Percentiles rank a stretch among this genome's conserved stretches.
Conservation (phyloP, 2,113 vertebrate genomes). For the Tachysurus fulvidraco region DNA sequence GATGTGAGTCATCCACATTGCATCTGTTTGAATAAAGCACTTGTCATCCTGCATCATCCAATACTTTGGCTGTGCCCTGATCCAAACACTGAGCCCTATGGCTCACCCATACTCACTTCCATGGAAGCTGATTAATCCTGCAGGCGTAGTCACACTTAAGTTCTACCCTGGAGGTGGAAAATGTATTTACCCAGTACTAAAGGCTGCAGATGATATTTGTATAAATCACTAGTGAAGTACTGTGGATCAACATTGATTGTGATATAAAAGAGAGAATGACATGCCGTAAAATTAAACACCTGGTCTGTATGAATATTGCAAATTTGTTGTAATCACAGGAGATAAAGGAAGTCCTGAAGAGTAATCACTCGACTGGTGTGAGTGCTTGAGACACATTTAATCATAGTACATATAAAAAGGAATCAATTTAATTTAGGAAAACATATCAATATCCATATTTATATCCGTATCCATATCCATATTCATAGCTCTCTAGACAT, state of each 20-base stretch:
- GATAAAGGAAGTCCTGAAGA: not conserved
- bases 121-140: conserved; percentile 22
- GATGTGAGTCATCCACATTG: conserved; percentile 40
- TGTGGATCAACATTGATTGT: not conserved
- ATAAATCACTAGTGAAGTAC: conserved; percentile 6
- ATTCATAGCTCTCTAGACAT: not conserved
- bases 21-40: conserved; percentile 40
- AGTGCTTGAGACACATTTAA: not conserved
- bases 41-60: not conserved
- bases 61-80: conserved; percentile 7
- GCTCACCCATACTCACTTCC: conserved; percentile 18
- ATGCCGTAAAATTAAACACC: not conserved
- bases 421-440: not conserved
- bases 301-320: conserved; percentile 13
- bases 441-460: not conserved
- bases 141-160: conserved; percentile 11
- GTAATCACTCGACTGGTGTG: not conserved
- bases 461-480: not conserved
- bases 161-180: conserved; percentile 1
- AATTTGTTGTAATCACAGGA: not conserved
- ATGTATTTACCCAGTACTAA: conserved; percentile 2
- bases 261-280: not conserved
- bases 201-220: conserved; percentile 6
- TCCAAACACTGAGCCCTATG: not conserved
- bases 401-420: not conserved